Conservation (phyloP, 2,113 vertebrate species). For the Myodes glareolus region DNA sequence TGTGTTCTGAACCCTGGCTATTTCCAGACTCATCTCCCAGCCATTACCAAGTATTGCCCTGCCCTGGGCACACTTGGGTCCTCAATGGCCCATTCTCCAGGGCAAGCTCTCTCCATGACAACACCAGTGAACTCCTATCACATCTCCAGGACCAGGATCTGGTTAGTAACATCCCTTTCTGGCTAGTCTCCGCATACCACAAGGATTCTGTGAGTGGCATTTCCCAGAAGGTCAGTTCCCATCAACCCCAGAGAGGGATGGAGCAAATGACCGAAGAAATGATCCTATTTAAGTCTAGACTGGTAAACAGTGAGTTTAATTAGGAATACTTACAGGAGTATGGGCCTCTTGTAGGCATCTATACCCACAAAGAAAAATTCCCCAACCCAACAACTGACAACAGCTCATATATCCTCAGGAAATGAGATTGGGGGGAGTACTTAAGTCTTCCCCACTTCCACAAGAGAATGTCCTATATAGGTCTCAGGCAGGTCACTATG, state of each 20-base stretch:
- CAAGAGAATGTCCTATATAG: neutral
- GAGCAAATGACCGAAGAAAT: neutral
- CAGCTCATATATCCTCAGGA: neutral
- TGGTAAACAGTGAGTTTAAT: neutral
- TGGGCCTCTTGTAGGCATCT: neutral
- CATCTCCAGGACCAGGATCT: neutral
- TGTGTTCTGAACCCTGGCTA: fast-evolving
- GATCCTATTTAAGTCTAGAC: neutral
- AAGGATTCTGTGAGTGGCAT: neutral
- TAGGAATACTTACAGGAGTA: neutral
- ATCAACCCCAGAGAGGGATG: neutral
- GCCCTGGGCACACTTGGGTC: neutral
- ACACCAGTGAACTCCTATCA: neutral
- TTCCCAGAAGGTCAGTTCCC: neutral
- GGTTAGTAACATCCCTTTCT: neutral
- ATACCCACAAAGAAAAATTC: neutral
- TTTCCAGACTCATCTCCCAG: neutral
- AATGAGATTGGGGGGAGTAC: too few relatives aligned
- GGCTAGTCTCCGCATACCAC: neutral
- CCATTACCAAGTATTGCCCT: too few relatives aligned
- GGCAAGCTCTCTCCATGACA: neutral
- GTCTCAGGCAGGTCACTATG: neutral
- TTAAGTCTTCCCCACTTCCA: neutral
- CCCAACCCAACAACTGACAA: neutral
- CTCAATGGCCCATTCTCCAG: too few relatives aligned